Evolutionary conservation across 2,888 invertebrate species (phyloP).

Genomic region (Caenorhabditis parvicauda): DNA sequence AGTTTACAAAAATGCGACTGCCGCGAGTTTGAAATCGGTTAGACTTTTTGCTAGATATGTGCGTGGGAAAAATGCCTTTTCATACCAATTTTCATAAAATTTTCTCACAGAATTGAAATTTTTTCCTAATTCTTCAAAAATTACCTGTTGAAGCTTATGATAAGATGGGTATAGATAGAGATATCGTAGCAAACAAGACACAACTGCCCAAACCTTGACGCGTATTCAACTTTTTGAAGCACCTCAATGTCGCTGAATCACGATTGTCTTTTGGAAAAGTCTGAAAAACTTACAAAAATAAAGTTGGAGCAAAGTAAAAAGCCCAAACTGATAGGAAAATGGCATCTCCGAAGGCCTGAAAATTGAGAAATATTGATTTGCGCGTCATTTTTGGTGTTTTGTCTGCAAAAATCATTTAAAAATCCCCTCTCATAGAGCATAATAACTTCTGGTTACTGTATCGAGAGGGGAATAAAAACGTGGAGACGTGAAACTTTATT

Average conservation of each 20-base stretch:
- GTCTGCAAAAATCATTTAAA: too few species aligned
- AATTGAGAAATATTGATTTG: not conserved
- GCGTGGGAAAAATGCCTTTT: too few species aligned
- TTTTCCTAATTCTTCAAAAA: not conserved
- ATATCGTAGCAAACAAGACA: slow-evolving; percentile 46
- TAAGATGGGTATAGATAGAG: slow-evolving; percentile 41
- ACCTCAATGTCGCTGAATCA: slow-evolving; percentile 30
- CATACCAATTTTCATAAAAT: too few species aligned
- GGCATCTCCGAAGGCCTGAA: slow-evolving; percentile 36
- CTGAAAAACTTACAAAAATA: slow-evolving; percentile 36
- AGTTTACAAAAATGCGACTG: too few species aligned
- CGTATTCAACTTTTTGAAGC: slow-evolving; percentile 27
- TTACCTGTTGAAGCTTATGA: slow-evolving; percentile 40
- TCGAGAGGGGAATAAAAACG: too few species aligned
- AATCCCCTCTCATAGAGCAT: too few species aligned
- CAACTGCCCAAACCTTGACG: slow-evolving; percentile 30
- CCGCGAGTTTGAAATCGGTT: too few species aligned
- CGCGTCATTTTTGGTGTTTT: not conserved
- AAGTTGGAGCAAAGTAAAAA: slow-evolving; percentile 42
- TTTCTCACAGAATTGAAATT: too few species aligned
- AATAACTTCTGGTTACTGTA: too few species aligned
- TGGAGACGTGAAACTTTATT: too few species aligned
- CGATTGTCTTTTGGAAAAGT: not conserved
- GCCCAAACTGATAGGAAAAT: slow-evolving; percentile 39
- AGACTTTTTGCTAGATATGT: too few species aligned